Evolutionary conservation across 2,888 invertebrate species (phyloP), one percentile per base, ranked within the genome.

Genomic region (Geotrupes spiniger): DNA sequence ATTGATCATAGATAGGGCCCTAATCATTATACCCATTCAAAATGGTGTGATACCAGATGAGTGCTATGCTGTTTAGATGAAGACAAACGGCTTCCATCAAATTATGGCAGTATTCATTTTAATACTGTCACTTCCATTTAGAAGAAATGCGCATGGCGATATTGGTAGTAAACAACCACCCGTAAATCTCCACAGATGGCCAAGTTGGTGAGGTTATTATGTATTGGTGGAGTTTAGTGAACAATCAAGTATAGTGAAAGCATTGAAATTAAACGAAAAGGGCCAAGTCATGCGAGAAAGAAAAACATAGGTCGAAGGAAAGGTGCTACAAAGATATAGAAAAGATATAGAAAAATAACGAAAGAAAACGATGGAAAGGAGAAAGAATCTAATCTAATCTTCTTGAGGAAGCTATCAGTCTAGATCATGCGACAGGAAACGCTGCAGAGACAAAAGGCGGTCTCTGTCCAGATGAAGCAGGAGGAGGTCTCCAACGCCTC

Each of bases 91-190:
- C 70, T 96, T 44, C 92, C 95, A 4, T 89, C 91, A 0, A 85
- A 87, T 48, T 86, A 89, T 62, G 96, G 96, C 71, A 84, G 89
- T 2, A 79, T 88, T 11, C 90, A 91, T 72, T 89, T 96, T 51
- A n/a, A n/a, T n/a, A n/a, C n/a, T n/a, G n/a, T n/a, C n/a, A n/a
- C n/a, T n/a, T n/a, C n/a, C n/a, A n/a, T n/a, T n/a, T n/a, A n/a
- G 97, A 99, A 72, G 98, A 99, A 75, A 94, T 97, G 16, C 81
- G 99, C 16, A 81, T 99, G 54, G 99, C 99, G 0, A 78, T 97
- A 5, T 79, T 95, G 45, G 82, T 95, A 1, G 82, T 89, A 42
- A 92, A 95, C 67, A 80, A 94, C 21, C 74, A 80, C 36, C 85
- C 88, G 51, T 72, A 83, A 15, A 76, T 83, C 51, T 82, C 86